phyloP scores from a whole-genome alignment of 2,113 vertebrate species.

The Perognathus longimembris region DNA sequence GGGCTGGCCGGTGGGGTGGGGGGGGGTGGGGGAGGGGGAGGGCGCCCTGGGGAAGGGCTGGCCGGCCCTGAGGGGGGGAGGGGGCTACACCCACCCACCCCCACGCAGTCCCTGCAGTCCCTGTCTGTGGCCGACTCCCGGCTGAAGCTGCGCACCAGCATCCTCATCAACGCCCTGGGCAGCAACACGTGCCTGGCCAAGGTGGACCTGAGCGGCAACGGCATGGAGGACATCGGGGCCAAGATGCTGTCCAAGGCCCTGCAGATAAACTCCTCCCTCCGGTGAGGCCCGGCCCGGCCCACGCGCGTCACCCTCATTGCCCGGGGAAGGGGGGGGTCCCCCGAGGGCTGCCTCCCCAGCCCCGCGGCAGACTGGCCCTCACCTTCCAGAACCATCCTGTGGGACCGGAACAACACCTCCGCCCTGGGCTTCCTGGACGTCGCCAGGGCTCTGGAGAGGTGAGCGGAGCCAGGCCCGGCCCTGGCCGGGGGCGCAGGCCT shows the following conservation, averaged over 20 bases:
- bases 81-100: no score
- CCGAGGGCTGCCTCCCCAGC: background rate
- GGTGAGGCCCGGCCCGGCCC: conserved; percentile 87
- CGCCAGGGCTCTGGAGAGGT: conserved; percentile 95
- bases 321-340: background rate
- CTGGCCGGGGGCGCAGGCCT: no score
- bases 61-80: no score
- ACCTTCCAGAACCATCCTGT: conserved; percentile 91
- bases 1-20: background rate
- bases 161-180: conserved; percentile 93
- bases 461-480: conserved; percentile 74
- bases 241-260: conserved; percentile 96
- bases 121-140: conserved; percentile 93
- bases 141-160: conserved; percentile 91
- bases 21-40: no score
- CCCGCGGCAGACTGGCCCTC: background rate
- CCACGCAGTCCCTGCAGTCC: conserved; percentile 90
- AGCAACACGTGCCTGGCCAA: conserved; percentile 92
- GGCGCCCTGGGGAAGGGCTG: background rate
- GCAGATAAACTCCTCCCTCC: conserved; percentile 94
- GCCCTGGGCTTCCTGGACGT: conserved; percentile 93
- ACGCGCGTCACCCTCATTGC: background rate
- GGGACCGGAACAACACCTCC: conserved; percentile 95
- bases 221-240: conserved; percentile 93
- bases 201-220: conserved; percentile 94